Evolutionary conservation across 2,797 vertebrate genomes (phyloP), one percentile per base, ranked within the genome.

Genomic region (Pteropus rufus): DNA sequence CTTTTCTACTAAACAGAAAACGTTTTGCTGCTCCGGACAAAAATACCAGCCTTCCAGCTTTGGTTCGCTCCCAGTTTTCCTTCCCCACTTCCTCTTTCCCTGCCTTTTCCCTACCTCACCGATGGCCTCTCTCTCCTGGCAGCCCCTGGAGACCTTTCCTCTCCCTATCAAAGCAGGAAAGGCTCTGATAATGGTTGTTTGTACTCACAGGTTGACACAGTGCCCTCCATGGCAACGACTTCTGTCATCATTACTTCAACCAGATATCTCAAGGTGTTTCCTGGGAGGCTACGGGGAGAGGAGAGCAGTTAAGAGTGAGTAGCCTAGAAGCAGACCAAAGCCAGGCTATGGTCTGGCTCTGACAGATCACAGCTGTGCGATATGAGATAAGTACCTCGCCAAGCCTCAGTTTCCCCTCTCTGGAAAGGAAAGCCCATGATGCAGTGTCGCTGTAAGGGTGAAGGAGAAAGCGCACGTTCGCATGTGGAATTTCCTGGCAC

Each of bases 151-250:
- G 70, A 12, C 18, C 5, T 75, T 67, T 88, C n/a, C 54, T 54
- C 18, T 81, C 36, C 84, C 52, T 5, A 18, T 52, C 62, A 75
- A 80, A 88, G 67, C 39, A 95, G 34, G n/a, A 94, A 76, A 86
- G 16, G 24, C 44, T 65, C 64, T 90, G 49, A 19, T 23, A 24
- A 41, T 5, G 39, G 34, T 87, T 54, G 70, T 76, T 89, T 83
- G 58, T 84, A 39, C 31, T 76, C 29, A 6, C 10, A n/a, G 29
- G 36, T 39, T 67, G 34, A 88, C 72, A 91, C 56, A 46, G 2
- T 29, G 80, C 46, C 69, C 67, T 94, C 84, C 26, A 34, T 1
- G 2, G 39, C 21, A 67, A 49, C 46, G 41, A 67, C 39, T 94
- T 76, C 85, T 60, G 49, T 85, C 84, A 44, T 64, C 29, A 23